Conservation (phyloP, 2,797 vertebrate species). For the Pangasius larnaudii region DNA sequence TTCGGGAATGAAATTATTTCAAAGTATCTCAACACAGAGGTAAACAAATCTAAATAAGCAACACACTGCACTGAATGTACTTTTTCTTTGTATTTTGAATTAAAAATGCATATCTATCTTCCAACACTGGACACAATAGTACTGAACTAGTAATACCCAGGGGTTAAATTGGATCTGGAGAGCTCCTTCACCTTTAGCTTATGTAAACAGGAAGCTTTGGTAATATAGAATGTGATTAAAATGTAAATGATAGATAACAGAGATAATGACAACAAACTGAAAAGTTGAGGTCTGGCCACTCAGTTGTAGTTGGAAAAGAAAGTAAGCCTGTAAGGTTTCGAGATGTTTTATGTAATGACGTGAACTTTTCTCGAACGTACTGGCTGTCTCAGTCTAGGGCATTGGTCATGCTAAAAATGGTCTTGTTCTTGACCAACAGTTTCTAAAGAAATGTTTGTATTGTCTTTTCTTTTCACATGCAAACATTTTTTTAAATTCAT, state of each 20-base stretch:
- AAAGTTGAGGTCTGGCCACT: background rate
- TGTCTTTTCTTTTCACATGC: background rate
- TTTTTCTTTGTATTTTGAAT: background rate
- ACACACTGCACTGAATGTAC: background rate
- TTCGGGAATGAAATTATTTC: conserved; percentile 73
- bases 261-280: background rate
- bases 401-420: background rate
- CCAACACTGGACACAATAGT: no score
- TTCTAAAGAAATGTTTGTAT: background rate
- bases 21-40: conserved; percentile 74
- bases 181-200: background rate
- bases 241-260: background rate
- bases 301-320: background rate
- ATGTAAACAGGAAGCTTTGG: background rate
- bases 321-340: background rate
- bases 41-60: conserved; percentile 47
- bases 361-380: background rate
- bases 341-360: background rate
- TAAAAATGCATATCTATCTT: background rate
- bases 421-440: background rate
- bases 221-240: background rate
- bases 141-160: background rate
- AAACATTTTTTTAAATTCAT: background rate
- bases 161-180: background rate
- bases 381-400: background rate